Percentiles rank a stretch among this genome's conserved stretches.
Evolutionary conservation across 2,888 invertebrate species (phyloP).

Genomic region (Patella ulyssiponensis): DNA sequence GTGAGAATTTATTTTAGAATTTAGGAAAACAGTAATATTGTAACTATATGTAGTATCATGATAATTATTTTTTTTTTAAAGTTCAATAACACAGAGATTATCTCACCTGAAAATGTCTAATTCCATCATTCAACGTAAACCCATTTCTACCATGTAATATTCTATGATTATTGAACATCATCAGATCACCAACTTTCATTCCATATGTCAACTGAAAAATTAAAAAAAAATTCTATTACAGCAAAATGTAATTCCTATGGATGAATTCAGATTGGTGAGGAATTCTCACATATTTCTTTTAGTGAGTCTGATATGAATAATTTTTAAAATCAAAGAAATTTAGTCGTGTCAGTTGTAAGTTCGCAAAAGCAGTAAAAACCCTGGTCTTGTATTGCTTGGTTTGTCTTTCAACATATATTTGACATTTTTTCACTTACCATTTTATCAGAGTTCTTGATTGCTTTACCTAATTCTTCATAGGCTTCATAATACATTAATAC

Average conservation of each 20-base stretch:
- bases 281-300: no score
- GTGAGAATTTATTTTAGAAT: no score
- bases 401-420: no score
- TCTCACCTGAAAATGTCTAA: slow-evolving; percentile 59
- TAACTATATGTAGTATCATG: slow-evolving; percentile 46
- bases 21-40: no score
- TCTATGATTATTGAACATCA: slow-evolving; percentile 65
- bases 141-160: slow-evolving; percentile 60
- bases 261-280: no score
- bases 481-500: slow-evolving; percentile 61
- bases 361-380: no score
- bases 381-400: no score
- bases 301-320: no score
- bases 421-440: slow-evolving; percentile 31
- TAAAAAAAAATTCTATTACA: slow-evolving; percentile 13
- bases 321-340: no score
- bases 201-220: slow-evolving; percentile 48
- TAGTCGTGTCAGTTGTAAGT: no score
- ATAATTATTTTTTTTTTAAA: slow-evolving; percentile 66
- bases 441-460: slow-evolving; percentile 43
- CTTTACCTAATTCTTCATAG: slow-evolving; percentile 56
- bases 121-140: slow-evolving; percentile 61
- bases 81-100: background rate
- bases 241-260: background rate
- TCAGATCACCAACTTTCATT: slow-evolving; percentile 60